Base-by-base conservation (phyloP, 2,113 vertebrate genomes). In the Indicator maculatus region DNA sequence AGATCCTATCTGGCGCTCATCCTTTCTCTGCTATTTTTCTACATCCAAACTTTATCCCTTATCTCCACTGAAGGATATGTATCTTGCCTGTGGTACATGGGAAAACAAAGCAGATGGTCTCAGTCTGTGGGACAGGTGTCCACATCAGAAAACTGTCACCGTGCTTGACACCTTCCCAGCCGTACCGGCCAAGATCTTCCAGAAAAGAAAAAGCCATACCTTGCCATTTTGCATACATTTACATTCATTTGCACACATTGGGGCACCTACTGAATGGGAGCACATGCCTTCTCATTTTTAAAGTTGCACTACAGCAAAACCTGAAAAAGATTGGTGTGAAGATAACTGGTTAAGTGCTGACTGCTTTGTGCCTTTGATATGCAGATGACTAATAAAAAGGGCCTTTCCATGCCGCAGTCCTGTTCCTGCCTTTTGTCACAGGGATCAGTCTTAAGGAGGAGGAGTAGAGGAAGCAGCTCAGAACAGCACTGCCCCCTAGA, bases 101-200 rank as follows among this genome's bases (percentile, higher is more conserved):
- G 53, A 90, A 94, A 95, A 83, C 70, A 90, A 97, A 96, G 59
- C 96, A 97, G 96, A 95, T 96, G 95, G 96, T 94, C 88, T 95
- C 90, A 93, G 96, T 94, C 95, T 96, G 92, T 75, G 73, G 89
- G 93, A 95, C 95, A 97, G 95, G 96, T 96, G 95, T 95, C 94
- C 93, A 69, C 90, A 94, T 95, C 93, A 95, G 65, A 97, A 94
- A 95, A 82, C 94, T 95, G 95, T 93, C 96, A 95, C 91, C 0
- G 24, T 44, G 38, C 77, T 94, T 93, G 83, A 95, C 95, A 95
- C 90, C 85, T 93, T 93, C 94, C 67, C 83, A 93, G 93, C 88
- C 90, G 61, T 27, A 75, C 65, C 64, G 94, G 95, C 94, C 93
- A 95, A 91, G 72, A 95, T 94, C 55, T 73, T 92, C 76, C 58